Evolutionary conservation across 2,797 vertebrate species (phyloP).

Genomic region (Spinibarbus caldwelli): DNA sequence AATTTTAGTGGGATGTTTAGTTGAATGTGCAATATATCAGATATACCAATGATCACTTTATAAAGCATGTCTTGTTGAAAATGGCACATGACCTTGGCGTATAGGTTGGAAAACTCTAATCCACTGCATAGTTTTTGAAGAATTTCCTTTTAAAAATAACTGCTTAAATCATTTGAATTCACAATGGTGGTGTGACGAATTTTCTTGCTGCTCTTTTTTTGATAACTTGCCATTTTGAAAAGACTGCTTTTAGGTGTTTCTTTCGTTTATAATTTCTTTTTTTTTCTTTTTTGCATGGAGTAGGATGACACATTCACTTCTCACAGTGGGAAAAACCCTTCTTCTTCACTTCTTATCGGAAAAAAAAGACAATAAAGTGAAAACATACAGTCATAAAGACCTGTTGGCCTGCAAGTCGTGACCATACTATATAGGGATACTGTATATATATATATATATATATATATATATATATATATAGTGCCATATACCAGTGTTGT

Average conservation of each 20-base stretch:
- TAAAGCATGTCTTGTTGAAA: slow-evolving; percentile 52
- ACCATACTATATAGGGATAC: neutral
- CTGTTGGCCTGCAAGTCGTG: slow-evolving; percentile 10
- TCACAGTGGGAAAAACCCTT: slow-evolving; percentile 45
- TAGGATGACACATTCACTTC: slow-evolving; percentile 60
- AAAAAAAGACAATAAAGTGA: slow-evolving; percentile 2
- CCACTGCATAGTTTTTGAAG: slow-evolving; percentile 46
- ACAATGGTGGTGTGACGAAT: slow-evolving; percentile 13
- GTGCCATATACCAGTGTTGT: too few species aligned
- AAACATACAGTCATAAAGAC: neutral
- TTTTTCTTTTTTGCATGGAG: slow-evolving; percentile 36
- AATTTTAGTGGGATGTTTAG: slow-evolving; percentile 34
- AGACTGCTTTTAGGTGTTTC: neutral
- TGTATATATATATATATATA: too few species aligned
- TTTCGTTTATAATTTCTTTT: neutral
- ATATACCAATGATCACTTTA: slow-evolving; percentile 44
- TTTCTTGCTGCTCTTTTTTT: slow-evolving; percentile 24
- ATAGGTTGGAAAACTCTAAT: slow-evolving; percentile 43
- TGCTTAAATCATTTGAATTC: slow-evolving; percentile 50
- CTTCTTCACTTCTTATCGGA: neutral
- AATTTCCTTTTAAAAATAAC: slow-evolving; percentile 45
- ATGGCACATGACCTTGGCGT: slow-evolving; percentile 43
- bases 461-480: too few species aligned
- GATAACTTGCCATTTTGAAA: slow-evolving; percentile 38
- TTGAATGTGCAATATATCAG: slow-evolving; percentile 38